Base-by-base conservation (phyloP, 2,113 vertebrate genomes). In the Glaucomys volans region DNA sequence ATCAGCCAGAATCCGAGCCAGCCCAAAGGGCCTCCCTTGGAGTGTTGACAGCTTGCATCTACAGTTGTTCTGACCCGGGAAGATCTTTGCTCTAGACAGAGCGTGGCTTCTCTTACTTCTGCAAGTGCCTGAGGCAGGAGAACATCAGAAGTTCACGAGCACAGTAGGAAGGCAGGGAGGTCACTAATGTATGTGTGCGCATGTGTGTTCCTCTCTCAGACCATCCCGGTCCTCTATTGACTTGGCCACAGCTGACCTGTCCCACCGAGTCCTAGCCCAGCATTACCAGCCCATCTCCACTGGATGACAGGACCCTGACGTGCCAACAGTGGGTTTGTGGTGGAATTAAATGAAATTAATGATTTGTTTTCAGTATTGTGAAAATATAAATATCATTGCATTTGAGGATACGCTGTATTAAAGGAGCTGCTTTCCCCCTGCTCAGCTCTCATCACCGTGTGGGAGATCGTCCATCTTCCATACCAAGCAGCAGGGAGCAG, bases 241-340 rank as follows among this genome's bases (percentile, higher is more conserved):
- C 40, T 47, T 20, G 13, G 24, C 64, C 57, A 4, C 0, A 30
- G 74, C 17, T 30, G 35, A 50, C 57, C 57, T 6, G 8, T 50
- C 32, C 62, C 24, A 35, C 57, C 6, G 42, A 64, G 42, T 50
- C 24, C 35, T 88, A 28, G 40, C 8, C 8, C 10, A 13, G 7
- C 4, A 0, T 32, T 20, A 16, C 18, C 26, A 44, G 5, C 1
- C 0, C 13, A 5, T 42, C 35, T 57, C 69, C 16, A n/a, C 2
- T 42, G 3, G 0, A 54, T 42, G 44, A 76, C 17, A 54, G 42
- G 44, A 44, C 28, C 3, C 13, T 11, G 5, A 54, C 20, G 2
- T 18, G 24, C 37, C 2, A 54, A 8, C 16, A 4, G 22, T 37
- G 5, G 16, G 22, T 35, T 62, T 40, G 66, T 24, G n/a, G 57